phyloP scores from a whole-genome alignment of 2,797 vertebrate genomes.

The Varecia variegata region DNA sequence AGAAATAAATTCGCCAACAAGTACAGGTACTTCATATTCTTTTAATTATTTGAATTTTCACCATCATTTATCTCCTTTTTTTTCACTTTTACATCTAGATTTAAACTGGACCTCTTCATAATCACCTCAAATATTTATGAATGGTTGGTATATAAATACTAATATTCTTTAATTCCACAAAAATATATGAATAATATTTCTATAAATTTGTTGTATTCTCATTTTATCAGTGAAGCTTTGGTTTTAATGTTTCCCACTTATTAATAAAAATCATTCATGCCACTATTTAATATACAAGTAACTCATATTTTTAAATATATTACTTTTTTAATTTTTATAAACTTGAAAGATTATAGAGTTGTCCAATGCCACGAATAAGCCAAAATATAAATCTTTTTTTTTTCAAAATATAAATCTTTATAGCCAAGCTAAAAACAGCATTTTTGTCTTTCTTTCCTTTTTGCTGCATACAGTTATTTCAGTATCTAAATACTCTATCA shows the following conservation, averaged over 20 bases:
- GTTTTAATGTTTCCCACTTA: not conserved
- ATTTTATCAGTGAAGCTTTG: not conserved
- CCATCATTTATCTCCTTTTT: not conserved
- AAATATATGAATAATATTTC: not conserved
- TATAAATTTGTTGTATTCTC: not conserved
- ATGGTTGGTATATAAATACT: not conserved
- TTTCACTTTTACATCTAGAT: not conserved
- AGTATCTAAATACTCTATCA: slow-evolving; percentile 26
- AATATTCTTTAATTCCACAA: not conserved
- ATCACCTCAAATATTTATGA: not conserved
- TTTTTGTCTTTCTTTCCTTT: not conserved
- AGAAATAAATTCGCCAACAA: slow-evolving; percentile 99
- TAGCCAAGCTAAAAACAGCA: not conserved
- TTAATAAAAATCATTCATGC: not conserved
- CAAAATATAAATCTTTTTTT: slow-evolving; percentile 34
- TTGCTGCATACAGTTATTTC: not conserved
- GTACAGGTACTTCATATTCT: slow-evolving; percentile 90
- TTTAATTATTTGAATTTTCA: not conserved
- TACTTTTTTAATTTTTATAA: slow-evolving; percentile 17
- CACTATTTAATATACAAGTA: slow-evolving; percentile 33
- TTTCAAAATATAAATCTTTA: slow-evolving; percentile 30
- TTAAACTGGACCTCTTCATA: slow-evolving; percentile 1
- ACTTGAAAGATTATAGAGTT: not conserved
- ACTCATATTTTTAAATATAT: slow-evolving; percentile 21
- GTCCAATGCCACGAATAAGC: not conserved